phyloP scores from a whole-genome alignment of 2,888 invertebrate species.

The Eulithis prunata region DNA sequence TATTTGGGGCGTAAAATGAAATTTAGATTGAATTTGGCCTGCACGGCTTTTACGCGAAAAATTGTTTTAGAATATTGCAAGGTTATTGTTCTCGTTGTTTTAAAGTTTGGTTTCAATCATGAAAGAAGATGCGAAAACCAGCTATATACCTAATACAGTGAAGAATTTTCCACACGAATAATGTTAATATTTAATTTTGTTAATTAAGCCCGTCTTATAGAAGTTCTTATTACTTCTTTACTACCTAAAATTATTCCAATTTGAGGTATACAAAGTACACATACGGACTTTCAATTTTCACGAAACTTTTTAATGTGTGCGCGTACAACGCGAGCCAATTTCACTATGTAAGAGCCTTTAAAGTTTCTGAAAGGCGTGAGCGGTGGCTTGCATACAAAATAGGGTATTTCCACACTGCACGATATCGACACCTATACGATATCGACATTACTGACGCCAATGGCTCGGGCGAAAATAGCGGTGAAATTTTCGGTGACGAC shows the following conservation, averaged over 20 bases:
- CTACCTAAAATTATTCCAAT: not conserved
- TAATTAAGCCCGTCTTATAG: not conserved
- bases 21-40: conserved; percentile 81
- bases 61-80: conserved; percentile 46
- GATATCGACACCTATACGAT: too few species aligned
- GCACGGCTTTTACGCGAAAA: conserved; percentile 51
- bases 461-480: too few species aligned
- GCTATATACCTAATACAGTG: too few species aligned
- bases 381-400: conserved; percentile 44
- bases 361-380: conserved; percentile 48
- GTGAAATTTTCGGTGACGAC: too few species aligned
- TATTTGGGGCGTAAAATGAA: conserved; percentile 83
- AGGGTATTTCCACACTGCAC: not conserved
- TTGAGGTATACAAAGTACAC: conserved; percentile 19
- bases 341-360: conserved; percentile 48
- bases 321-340: conserved; percentile 49
- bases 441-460: too few species aligned
- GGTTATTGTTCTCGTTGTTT: conserved; percentile 26
- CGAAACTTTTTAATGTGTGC: conserved; percentile 51
- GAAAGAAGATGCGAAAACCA: not conserved
- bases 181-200: not conserved
- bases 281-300: conserved; percentile 41
- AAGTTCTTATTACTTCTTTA: too few species aligned
- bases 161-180: too few species aligned
- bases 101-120: not conserved